These are phyloP conservation scores for Tangara arthus DNA, from an alignment of 2,797 vertebrate species.

Conservation along the genomic window DNA sequence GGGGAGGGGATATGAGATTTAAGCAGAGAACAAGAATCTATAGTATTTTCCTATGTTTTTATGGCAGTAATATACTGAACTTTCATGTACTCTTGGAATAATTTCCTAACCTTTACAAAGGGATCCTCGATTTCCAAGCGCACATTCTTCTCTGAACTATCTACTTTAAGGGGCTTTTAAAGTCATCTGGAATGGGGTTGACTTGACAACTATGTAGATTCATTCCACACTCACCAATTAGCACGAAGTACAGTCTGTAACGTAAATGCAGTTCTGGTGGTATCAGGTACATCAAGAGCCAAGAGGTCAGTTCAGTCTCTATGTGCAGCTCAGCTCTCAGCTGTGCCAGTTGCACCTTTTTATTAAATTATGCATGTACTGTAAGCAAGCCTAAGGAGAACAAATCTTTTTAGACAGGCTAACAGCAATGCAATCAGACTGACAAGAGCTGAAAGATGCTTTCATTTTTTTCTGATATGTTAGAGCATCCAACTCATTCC, in stretches of 20 bases:
- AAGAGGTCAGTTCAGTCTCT: not conserved
- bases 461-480: not conserved
- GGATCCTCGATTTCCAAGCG: not conserved
- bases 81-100: not conserved
- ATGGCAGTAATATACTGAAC: not conserved
- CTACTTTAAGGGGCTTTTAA: not conserved
- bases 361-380: not conserved
- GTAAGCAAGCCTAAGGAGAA: not conserved
- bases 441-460: not conserved
- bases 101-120: not conserved
- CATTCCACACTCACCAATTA: not conserved
- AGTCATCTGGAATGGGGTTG: not conserved
- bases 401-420: not conserved
- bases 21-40: not conserved
- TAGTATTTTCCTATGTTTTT: not conserved
- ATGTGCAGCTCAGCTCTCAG: not conserved
- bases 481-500: not conserved
- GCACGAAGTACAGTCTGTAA: not conserved
- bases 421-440: not conserved
- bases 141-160: not conserved
- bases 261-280: not conserved
- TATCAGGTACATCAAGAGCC: not conserved
- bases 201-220: not conserved
- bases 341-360: not conserved
- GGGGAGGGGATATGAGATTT: not conserved